Evolutionary conservation across 2,888 invertebrate genomes (phyloP), one percentile per base, ranked within the genome.

Genomic region (Hemicrepidius hirtus): DNA sequence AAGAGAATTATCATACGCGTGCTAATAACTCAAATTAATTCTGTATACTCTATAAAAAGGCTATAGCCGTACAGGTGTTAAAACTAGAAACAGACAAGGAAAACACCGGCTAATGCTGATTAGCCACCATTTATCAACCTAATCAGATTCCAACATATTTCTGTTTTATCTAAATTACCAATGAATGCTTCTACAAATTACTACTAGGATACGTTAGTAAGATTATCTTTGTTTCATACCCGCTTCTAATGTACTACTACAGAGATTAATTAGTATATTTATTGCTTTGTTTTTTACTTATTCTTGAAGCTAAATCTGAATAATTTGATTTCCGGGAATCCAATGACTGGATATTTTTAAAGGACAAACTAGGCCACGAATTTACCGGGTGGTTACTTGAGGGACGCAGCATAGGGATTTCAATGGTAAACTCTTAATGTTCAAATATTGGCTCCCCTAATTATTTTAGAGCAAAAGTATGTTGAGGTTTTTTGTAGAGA

Each of bases 21-120:
- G 55, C 55, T 55, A 55, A 55, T 55, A 55, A 55, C 32, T 55
- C 32, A 55, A 55, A 55, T 55, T 55, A 55, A 55, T 55, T 55
- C 32, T 35, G 55, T 35, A 32, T 16, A 28, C 32, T 13, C 28
- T 7, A 55, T 16, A 16, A 49, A 18, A 49, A 49, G 21, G 21
- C 18, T 20, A n/a, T 13, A 49, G 49, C 49, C 13, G 13, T 32
- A 16, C 55, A 55, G 32, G 32, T 55, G 55, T 28, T 16, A 55
- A 49, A 16, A 35, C 55, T 35, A 28, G 55, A 13, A 28, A 55
- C 32, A 18, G 3, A 55, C 55, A 28, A 55, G 49, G 7, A 1
- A 21, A 32, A 55, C 55, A 7, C 1, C 32, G 55, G 28, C 32
- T 55, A 50, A 50, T 50, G 50, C 50, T 50, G 50, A 50, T 28